These are phyloP conservation scores for Diglossa cyanea DNA, from an alignment of 2,797 vertebrate genomes.

Conservation along the genomic window DNA sequence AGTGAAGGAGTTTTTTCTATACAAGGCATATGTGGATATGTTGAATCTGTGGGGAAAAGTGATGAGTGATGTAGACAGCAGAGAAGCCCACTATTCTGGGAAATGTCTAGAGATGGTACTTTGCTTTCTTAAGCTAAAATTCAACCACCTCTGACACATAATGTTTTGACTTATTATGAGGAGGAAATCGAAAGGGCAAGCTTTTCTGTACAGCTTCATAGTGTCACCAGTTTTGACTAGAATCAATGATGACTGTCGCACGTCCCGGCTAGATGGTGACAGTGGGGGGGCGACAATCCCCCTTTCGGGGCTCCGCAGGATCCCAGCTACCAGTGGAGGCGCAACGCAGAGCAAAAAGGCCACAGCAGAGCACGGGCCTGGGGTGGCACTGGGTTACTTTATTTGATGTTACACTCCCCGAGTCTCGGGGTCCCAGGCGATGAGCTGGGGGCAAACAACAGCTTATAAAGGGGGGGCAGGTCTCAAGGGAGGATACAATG, in stretches of 20 bases:
- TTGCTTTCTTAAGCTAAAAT: neutral
- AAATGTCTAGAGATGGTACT: neutral
- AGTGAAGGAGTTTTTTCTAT: neutral
- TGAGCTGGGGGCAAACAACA: no score
- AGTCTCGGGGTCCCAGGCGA: no score
- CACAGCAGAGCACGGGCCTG: no score
- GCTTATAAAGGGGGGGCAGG: no score
- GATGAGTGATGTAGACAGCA: neutral
- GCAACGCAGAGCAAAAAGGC: no score
- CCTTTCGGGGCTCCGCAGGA: no score
- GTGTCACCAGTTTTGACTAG: neutral
- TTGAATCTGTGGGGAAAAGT: neutral
- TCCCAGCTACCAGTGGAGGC: no score
- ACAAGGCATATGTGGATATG: neutral
- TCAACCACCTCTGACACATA: neutral
- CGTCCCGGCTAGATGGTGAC: no score
- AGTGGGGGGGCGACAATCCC: no score
- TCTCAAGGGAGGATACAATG: no score
- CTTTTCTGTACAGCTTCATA: neutral
- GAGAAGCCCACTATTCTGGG: neutral
- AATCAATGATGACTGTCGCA: neutral
- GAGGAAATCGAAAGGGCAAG: neutral
- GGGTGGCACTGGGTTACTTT: no score
- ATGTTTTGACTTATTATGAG: neutral
- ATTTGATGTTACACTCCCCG: no score